Base-by-base conservation (phyloP, 2,113 vertebrate species). In the Bufo gargarizans region DNA sequence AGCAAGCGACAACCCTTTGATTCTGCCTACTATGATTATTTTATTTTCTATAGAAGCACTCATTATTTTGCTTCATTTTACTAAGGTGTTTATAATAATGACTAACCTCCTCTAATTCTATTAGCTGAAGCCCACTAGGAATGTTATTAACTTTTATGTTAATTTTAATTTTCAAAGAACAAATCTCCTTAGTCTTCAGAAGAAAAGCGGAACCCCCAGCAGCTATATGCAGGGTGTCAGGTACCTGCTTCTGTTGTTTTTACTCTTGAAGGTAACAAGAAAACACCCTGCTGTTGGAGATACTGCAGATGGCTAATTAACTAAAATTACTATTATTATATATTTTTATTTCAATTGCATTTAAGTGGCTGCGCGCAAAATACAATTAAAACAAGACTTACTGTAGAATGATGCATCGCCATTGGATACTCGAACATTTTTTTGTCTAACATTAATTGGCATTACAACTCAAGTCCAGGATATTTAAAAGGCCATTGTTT, bases 61-160 rank as follows among this genome's bases (percentile, higher is more conserved):
- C 87, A 89, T 89, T 89, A 89, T 84, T 83, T 89, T 78, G 82
- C 82, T 84, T 84, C 74, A 77, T 84, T 89, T 89, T 89, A 89
- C 87, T 78, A 83, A 89, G 80, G 82, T 89, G 81, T 89, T 89
- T 89, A 84, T 84, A 89, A 89, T 89, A 89, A 89, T 89, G 81
- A 89, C 87, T 84, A 89, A 55, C 87, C 87, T 77, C 85, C 86
- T 85, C 88, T 7, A 53, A 89, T 89, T 79, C 67, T 80, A 87
- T 91, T 91, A 90, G 92, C 91, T 91, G 91, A 85, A 89, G 77
- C 78, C 78, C 88, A 89, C 85, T 58, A 78, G 12, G 77, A 90
- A 91, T 47, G 33, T 90, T 90, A 90, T 91, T 86, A 92, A 89
- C 90, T 91, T 93, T 92, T 90, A 89, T 84, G 87, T 89, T 89